A percentile compares a stretch with the other conserved stretches of the same genome.
Conservation (phyloP, 2,113 vertebrate genomes). For the Craseonycteris thonglongyai region DNA sequence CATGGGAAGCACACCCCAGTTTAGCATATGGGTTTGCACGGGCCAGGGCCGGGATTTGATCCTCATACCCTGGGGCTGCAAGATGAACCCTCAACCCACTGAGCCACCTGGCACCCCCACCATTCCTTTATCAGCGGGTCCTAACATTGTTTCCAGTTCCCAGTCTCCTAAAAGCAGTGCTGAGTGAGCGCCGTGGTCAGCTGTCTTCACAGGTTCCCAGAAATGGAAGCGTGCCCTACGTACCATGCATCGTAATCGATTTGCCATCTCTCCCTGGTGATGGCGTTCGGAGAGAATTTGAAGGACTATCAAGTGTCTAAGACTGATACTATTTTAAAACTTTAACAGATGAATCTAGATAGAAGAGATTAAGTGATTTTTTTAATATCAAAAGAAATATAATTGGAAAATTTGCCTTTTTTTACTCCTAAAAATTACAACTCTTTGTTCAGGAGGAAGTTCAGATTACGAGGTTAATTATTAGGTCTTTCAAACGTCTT, state of each 20-base stretch:
- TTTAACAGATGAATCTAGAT: background rate
- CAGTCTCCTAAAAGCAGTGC: background rate
- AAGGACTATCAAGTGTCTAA: background rate
- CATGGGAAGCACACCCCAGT: too few species aligned
- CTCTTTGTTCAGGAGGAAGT: background rate
- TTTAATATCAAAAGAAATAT: background rate
- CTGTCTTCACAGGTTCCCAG: background rate
- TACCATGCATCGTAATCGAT: background rate
- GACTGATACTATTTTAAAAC: background rate
- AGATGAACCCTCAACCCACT: too few species aligned
- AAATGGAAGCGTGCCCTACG: background rate
- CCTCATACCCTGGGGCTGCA: too few species aligned
- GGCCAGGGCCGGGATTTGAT: too few species aligned
- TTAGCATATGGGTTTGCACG: too few species aligned
- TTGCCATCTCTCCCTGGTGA: background rate
- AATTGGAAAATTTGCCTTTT: background rate
- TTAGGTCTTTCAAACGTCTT: background rate
- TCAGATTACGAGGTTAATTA: background rate
- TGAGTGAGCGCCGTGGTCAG: accelerated
- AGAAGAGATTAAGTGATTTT: background rate
- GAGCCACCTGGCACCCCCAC: too few species aligned
- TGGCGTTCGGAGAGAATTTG: background rate
- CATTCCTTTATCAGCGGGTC: accelerated
- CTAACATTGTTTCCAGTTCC: background rate
- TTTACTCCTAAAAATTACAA: background rate